phyloP scores from a whole-genome alignment of 2,113 vertebrate species.

The Gila orcuttii region DNA sequence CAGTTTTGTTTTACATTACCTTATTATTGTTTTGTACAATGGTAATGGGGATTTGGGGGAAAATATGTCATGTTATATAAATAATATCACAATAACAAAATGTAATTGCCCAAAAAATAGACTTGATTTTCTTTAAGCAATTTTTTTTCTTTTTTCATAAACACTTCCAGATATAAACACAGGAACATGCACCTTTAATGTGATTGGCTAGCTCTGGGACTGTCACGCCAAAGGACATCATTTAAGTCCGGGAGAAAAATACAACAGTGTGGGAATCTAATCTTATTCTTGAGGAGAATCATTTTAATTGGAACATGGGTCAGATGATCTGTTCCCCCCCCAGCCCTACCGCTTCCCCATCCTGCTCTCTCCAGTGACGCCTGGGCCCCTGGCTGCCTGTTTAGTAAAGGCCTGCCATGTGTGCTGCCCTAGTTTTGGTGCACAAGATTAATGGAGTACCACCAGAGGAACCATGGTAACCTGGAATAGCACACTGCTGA shows the following conservation, averaged over 20 bases:
- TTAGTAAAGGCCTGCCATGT: slow-evolving; percentile 47
- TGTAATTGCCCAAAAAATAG: too few relatives aligned
- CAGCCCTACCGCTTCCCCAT: background rate
- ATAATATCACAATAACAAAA: too few relatives aligned
- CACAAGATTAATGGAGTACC: slow-evolving; percentile 64
- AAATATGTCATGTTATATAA: too few relatives aligned
- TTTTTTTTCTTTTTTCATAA: background rate
- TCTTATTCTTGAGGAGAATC: slow-evolving; percentile 24
- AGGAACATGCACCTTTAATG: background rate
- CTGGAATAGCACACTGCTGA: slow-evolving; percentile 51
- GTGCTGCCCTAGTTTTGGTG: slow-evolving; percentile 61
- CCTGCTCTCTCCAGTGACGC: background rate
- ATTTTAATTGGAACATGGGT: slow-evolving; percentile 50
- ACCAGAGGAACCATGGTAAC: slow-evolving; percentile 63
- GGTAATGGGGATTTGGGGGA: too few relatives aligned
- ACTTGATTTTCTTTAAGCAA: too few relatives aligned
- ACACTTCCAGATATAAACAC: slow-evolving; percentile 6
- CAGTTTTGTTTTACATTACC: too few relatives aligned
- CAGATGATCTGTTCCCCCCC: slow-evolving; percentile 28
- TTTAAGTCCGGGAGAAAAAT: slow-evolving; percentile 2
- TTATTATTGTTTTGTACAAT: too few relatives aligned
- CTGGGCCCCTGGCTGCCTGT: slow-evolving; percentile 8
- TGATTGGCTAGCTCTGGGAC: background rate
- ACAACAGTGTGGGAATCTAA: background rate
- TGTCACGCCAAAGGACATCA: slow-evolving; percentile 15